Percentiles rank a stretch among this genome's conserved stretches.
Conservation (phyloP, 2,797 vertebrate species). For the Acipenser ruthenus region DNA sequence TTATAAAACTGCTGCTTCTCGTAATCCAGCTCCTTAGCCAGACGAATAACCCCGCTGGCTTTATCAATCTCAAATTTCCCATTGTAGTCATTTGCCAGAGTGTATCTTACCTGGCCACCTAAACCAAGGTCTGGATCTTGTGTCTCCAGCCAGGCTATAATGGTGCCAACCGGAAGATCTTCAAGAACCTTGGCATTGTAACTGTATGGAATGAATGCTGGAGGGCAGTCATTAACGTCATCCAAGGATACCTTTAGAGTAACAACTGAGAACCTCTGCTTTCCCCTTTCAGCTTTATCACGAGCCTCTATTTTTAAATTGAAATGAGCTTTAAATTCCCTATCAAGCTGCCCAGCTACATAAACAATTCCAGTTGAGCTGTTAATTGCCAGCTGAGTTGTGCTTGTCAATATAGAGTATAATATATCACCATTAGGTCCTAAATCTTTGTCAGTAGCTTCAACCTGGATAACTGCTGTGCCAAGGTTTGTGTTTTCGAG, state of each 20-base stretch:
- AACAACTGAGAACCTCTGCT: constrained; percentile 72
- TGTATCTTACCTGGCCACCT: constrained; percentile 87
- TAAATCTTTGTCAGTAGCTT: constrained; percentile 86
- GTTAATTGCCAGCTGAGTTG: constrained; percentile 82
- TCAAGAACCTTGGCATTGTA: constrained; percentile 83
- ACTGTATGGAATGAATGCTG: constrained; percentile 79
- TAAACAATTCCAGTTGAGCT: constrained; percentile 82
- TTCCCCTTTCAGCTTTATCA: constrained; percentile 75
- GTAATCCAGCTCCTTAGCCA: constrained; percentile 86
- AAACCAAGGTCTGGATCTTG: constrained; percentile 86
- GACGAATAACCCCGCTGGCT: constrained; percentile 78
- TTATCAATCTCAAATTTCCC: constrained; percentile 89
- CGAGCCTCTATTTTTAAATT: constrained; percentile 86
- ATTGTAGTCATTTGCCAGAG: constrained; percentile 79
- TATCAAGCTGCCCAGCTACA: constrained; percentile 81
- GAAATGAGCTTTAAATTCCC: constrained; percentile 74
- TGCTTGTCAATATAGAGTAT: constrained; percentile 84
- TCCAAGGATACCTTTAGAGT: constrained; percentile 73
- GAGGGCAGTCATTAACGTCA: constrained; percentile 93
- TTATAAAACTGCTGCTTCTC: constrained; percentile 96
- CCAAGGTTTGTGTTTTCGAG: constrained; percentile 89
- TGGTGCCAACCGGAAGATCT: constrained; percentile 85
- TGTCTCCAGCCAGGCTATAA: constrained; percentile 91
- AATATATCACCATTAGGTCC: constrained; percentile 76
- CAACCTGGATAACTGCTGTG: constrained; percentile 86